Evolutionary conservation across 2,888 invertebrate species (phyloP).

Genomic region (Deroplatys truncata): DNA sequence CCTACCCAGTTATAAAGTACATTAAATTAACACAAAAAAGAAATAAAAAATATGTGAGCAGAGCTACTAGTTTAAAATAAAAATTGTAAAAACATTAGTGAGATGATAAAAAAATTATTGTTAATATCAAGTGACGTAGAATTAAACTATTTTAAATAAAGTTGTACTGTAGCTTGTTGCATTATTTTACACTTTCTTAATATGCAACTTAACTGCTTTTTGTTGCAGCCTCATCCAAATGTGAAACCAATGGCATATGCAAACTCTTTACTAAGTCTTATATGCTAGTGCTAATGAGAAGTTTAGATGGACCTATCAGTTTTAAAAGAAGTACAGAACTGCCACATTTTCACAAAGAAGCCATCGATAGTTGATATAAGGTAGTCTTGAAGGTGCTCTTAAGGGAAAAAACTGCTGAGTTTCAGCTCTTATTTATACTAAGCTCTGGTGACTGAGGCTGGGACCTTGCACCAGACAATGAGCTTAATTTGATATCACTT

Average conservation of each 20-base stretch:
- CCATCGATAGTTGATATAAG: background rate
- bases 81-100: no score
- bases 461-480: background rate
- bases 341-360: background rate
- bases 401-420: background rate
- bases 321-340: background rate
- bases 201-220: background rate
- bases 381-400: background rate
- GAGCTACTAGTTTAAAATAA: no score
- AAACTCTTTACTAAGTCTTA: conserved; percentile 73
- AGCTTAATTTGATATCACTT: background rate
- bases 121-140: no score
- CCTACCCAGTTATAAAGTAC: no score
- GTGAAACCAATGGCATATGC: conserved; percentile 98
- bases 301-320: background rate
- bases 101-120: no score
- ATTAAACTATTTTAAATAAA: no score
- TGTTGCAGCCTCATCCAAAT: conserved; percentile 89
- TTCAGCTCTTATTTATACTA: background rate
- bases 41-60: no score
- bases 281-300: conserved; percentile 54
- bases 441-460: background rate
- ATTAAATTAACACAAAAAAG: no score
- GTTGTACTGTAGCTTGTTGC: no score
- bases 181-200: no score